Percentiles rank a stretch among this genome's conserved stretches.
phyloP scores from a whole-genome alignment of 2,113 vertebrate genomes.

The Sceloporus tristichus region DNA sequence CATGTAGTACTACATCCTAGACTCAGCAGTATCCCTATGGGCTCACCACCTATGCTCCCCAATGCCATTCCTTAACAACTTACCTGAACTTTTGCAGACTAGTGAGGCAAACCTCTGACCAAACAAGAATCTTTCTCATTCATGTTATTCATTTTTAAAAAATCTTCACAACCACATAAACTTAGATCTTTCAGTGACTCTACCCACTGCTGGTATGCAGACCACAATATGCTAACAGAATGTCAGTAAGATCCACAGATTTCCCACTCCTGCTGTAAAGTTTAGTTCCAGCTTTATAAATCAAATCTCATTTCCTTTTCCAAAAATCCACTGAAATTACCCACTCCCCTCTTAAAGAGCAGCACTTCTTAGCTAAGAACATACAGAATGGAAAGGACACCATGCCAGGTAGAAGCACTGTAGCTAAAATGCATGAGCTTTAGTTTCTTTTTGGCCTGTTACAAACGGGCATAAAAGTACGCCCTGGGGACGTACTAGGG shows the following conservation, averaged over 20 bases:
- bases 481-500: too few species aligned
- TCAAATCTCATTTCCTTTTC: background rate
- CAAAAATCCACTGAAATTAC: background rate
- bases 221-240: too few species aligned
- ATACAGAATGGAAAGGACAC: background rate
- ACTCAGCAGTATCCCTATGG: background rate
- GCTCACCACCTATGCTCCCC: too few species aligned
- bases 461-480: too few species aligned
- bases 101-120: background rate
- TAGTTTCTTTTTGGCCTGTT: background rate
- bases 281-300: background rate
- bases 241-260: background rate
- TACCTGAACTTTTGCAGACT: background rate
- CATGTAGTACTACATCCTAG: background rate
- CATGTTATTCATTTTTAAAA: background rate
- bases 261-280: background rate
- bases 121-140: background rate
- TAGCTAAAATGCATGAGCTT: background rate
- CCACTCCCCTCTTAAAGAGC: background rate
- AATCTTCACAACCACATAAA: too few species aligned
- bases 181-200: too few species aligned
- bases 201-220: background rate
- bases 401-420: background rate
- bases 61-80: background rate
- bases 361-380: background rate